Conservation (phyloP, 2,888 invertebrate species). For the Cephus rjabovi region DNA sequence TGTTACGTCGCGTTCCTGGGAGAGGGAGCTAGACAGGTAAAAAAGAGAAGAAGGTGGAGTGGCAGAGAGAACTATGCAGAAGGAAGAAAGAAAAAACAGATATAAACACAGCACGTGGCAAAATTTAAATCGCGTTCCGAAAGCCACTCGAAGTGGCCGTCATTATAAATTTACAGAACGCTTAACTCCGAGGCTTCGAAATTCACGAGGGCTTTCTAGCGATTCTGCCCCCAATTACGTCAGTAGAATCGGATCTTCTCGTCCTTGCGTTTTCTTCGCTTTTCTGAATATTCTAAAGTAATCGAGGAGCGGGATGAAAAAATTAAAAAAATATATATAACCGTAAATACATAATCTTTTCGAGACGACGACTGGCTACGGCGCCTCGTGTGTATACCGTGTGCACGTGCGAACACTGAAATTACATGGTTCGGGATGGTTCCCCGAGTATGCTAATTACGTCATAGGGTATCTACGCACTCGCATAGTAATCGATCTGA, state of each 20-base stretch:
- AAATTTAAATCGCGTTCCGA: background rate
- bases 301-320: background rate
- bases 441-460: background rate
- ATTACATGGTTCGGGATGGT: background rate
- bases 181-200: background rate
- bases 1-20: background rate
- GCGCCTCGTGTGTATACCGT: background rate
- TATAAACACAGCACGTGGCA: background rate
- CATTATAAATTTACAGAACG: background rate
- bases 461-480: background rate
- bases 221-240: background rate
- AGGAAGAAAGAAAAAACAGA: background rate
- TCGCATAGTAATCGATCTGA: slow-evolving; percentile 37
- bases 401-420: background rate
- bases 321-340: background rate
- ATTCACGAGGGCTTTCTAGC: background rate
- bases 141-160: background rate
- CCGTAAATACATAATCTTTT: background rate
- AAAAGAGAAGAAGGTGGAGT: background rate
- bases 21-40: background rate
- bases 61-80: background rate
- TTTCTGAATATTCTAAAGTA: background rate
- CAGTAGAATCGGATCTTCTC: no score
- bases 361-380: background rate
- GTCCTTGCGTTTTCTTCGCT: no score